Conservation (phyloP, 2,888 invertebrate genomes). For the Tanytarsus gracilentus region DNA sequence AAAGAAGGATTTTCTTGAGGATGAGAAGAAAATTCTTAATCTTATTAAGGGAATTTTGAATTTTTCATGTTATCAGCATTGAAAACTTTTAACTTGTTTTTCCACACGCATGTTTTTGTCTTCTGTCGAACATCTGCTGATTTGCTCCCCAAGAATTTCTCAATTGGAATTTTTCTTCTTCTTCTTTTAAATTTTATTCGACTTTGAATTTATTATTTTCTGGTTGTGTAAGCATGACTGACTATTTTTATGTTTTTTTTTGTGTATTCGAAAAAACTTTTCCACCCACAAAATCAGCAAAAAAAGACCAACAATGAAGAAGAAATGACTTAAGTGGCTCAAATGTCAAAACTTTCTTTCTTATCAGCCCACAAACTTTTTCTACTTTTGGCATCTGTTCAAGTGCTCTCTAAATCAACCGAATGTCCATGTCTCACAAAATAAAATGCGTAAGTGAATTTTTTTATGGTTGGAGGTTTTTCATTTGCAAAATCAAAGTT, state of each 20-base stretch:
- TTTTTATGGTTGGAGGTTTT: too few relatives aligned
- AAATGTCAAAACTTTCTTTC: constrained; percentile 10
- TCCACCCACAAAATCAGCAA: too few relatives aligned
- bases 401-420: too few relatives aligned
- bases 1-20: too few relatives aligned
- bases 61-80: constrained; percentile 22
- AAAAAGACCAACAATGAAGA: neutral
- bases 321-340: constrained; percentile 7
- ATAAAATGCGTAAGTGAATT: too few relatives aligned
- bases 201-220: constrained; percentile 27
- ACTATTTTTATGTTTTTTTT: too few relatives aligned
- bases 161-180: too few relatives aligned
- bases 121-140: constrained; percentile 17
- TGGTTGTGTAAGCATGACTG: constrained; percentile 15
- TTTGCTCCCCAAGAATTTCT: neutral
- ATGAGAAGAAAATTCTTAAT: constrained; percentile 20
- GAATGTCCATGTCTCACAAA: too few relatives aligned
- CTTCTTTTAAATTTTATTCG: neutral
- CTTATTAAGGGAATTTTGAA: constrained; percentile 21
- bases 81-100: neutral
- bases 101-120: neutral
- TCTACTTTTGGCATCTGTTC: too few relatives aligned
- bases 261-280: too few relatives aligned
- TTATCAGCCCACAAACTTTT: too few relatives aligned
- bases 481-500: too few relatives aligned